phyloP scores from a whole-genome alignment of 2,888 invertebrate species.

The Hirtodrosophila duncani region DNA sequence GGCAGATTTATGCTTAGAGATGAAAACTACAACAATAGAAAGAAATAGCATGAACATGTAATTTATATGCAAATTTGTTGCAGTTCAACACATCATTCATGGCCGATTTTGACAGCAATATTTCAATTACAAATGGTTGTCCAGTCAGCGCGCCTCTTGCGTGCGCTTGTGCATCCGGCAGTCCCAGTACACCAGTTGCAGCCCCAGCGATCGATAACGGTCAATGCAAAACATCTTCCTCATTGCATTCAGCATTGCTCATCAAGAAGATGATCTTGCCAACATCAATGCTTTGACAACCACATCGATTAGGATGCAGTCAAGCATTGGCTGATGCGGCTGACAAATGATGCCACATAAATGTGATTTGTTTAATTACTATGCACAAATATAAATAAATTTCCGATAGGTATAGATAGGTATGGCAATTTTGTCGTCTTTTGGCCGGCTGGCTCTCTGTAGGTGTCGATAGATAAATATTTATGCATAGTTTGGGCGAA shows the following conservation, averaged over 20 bases:
- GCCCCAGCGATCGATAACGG: conserved; percentile 24
- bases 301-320: conserved; percentile 9
- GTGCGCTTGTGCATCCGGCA: conserved; percentile 63
- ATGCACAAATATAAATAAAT: too few species aligned
- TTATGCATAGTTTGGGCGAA: conserved; percentile 2
- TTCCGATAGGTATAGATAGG: too few species aligned
- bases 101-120: conserved; percentile 41
- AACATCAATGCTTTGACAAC: conserved; percentile 16
- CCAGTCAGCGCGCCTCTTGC: conserved; percentile 12
- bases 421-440: too few species aligned
- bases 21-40: too few species aligned
- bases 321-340: neutral
- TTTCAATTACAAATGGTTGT: conserved; percentile 38
- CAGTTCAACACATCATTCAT: conserved; percentile 23
- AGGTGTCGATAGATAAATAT: conserved; percentile 19
- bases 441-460: too few species aligned
- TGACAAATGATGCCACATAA: conserved; percentile 12
- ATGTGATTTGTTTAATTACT: conserved; percentile 21
- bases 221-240: conserved; percentile 48
- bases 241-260: conserved; percentile 45
- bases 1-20: too few species aligned
- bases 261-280: conserved; percentile 28
- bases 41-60: too few species aligned
- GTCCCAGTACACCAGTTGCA: conserved; percentile 12
- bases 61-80: conserved; percentile 59